Conservation (phyloP, 2,888 invertebrate genomes). For the Leptopilina myrica region DNA sequence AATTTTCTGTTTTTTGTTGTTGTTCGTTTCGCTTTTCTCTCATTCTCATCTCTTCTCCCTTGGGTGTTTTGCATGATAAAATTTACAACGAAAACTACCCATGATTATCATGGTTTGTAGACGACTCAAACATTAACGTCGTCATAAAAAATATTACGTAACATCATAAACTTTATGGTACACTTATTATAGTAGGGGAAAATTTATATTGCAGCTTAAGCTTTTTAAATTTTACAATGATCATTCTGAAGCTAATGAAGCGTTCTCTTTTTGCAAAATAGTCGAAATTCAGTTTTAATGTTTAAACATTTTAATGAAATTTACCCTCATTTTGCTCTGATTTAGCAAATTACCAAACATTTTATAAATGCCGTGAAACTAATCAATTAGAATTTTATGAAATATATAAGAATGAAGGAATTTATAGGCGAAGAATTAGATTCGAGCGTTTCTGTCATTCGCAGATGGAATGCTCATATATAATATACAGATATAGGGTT, state of each 20-base stretch:
- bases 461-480: constrained; percentile 18
- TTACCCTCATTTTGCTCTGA: too few species aligned
- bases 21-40: background rate
- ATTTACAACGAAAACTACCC: constrained; percentile 21
- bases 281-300: too few species aligned
- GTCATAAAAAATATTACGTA: constrained; percentile 19
- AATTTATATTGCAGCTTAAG: constrained; percentile 4
- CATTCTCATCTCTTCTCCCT: too few species aligned
- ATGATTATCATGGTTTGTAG: background rate
- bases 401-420: background rate
- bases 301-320: too few species aligned
- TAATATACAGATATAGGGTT: background rate
- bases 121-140: constrained; percentile 21
- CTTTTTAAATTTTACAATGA: background rate
- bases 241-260: too few species aligned
- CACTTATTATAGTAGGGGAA: background rate
- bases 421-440: background rate
- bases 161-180: constrained; percentile 4
- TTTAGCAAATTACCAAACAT: too few species aligned
- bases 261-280: too few species aligned
- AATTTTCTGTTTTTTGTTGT: too few species aligned
- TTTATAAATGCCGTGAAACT: too few species aligned
- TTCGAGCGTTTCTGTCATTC: constrained; percentile 20
- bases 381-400: background rate
- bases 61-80: background rate